Base-by-base conservation (phyloP, 2,888 invertebrate genomes). In the Odontocolon sp. region DNA sequence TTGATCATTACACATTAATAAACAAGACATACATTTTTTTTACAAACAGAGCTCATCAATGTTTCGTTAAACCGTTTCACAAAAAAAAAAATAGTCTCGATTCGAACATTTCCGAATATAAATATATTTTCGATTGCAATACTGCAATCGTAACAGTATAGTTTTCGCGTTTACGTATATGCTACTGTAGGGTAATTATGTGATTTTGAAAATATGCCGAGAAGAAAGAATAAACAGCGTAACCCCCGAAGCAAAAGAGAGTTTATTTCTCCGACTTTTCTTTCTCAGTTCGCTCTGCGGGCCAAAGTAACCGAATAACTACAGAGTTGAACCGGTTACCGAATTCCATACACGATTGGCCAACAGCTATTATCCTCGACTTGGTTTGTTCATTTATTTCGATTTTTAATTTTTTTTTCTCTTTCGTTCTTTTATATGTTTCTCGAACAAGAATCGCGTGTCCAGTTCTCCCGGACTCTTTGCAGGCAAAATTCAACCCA, bases 401-500 rank as follows among this genome's bases (percentile, higher is more conserved):
- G 38, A 14, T 33, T 70, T 14, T 11, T n/a, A 4, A 21, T 45
- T 26, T 33, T 47, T n/a, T 26, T 14, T 36, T 14, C 36, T 28
- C n/a, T 23, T 56, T 18, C 9, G 33, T 36, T 59, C 8, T 66
- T 45, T 31, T 16, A n/a, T n/a, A n/a, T n/a, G n/a, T 36, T 36
- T 28, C 14, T 9, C 2, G 21, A 47, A 33, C n/a, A 9, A 52
- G 36, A 47, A 75, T 78, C 52, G 78, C 78, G 78, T 78, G 78
- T n/a, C 40, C 50, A 64, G 63, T 64, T 57, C 18, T 26, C n/a
- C n/a, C n/a, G n/a, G 14, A 36, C 33, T 33, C 42, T 21, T 33
- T 6, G 14, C 16, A 11, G 18, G 28, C 33, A 50, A 33, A 54
- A 28, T 5, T 18, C n/a, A 6, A 40, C 16, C 52, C 33, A 54